phyloP scores from a whole-genome alignment of 2,113 vertebrate species.

The Progne subis region DNA sequence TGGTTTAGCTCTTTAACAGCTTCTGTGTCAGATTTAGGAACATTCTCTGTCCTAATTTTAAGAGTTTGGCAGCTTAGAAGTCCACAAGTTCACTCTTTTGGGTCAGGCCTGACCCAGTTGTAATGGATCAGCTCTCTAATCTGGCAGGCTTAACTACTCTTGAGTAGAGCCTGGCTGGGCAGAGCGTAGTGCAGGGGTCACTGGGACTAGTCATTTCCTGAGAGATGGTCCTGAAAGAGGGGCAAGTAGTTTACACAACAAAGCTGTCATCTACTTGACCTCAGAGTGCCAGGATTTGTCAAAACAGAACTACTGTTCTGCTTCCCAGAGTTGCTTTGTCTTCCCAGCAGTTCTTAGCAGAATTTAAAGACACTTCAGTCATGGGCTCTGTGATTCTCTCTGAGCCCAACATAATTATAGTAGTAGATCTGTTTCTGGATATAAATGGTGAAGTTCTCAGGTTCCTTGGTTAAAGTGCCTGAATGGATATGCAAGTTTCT shows the following conservation, averaged over 20 bases:
- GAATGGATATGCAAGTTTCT: neutral
- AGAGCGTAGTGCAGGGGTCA: neutral
- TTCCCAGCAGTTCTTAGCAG: neutral
- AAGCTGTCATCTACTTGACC: slow-evolving; percentile 15
- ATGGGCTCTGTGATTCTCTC: neutral
- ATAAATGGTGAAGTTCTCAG: neutral
- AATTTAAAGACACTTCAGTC: neutral
- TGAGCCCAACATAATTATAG: neutral
- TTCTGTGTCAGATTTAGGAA: neutral
- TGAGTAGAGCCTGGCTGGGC: neutral
- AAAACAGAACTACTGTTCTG: neutral
- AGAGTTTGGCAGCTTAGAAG: neutral
- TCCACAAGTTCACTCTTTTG: neutral
- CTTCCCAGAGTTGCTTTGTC: neutral
- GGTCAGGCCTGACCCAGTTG: neutral
- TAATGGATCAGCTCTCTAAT: neutral
- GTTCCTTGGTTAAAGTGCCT: neutral
- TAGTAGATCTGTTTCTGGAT: neutral
- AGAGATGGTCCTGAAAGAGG: neutral
- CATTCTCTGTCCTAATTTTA: neutral
- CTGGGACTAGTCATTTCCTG: neutral
- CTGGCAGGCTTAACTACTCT: neutral
- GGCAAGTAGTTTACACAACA: neutral
- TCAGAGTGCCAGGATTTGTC: neutral
- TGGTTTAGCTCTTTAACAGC: neutral